These are phyloP conservation scores for Australoheros scitulus DNA, from an alignment of 2,113 vertebrate species.

Conservation along the genomic window DNA sequence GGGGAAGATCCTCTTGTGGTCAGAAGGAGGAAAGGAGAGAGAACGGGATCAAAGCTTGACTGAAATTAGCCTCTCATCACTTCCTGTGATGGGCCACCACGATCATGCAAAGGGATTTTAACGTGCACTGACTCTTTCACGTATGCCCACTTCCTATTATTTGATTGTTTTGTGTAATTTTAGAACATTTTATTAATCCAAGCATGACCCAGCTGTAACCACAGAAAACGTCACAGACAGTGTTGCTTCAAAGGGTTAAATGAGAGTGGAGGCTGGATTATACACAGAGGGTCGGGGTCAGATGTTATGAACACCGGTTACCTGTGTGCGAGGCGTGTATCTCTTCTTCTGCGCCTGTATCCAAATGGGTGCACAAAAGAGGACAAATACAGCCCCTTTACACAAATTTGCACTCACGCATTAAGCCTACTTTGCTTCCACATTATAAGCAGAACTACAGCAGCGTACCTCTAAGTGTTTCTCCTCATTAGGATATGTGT, in stretches of 20 bases:
- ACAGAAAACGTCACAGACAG: neutral
- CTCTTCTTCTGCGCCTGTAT: conserved; percentile 96
- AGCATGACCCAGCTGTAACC: neutral
- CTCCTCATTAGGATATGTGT: conserved; percentile 98
- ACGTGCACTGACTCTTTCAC: neutral
- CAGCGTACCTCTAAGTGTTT: conserved; percentile 92
- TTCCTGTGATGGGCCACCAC: too few relatives aligned
- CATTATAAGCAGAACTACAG: neutral
- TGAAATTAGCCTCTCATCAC: neutral
- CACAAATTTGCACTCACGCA: conserved; percentile 32
- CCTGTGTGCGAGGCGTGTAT: conserved; percentile 94
- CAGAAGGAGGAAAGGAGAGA: neutral
- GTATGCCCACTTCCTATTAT: neutral
- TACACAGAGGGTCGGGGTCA: neutral
- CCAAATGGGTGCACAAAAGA: conserved; percentile 78
- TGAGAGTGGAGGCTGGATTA: neutral
- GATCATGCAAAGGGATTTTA: neutral
- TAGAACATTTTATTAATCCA: neutral
- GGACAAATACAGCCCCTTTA: conserved; percentile 70
- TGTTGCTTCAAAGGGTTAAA: neutral
- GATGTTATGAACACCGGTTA: conserved; percentile 68
- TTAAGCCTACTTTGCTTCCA: neutral
- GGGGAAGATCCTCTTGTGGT: conserved; percentile 89
- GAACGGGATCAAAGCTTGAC: neutral
- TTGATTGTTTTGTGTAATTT: neutral